These are phyloP conservation scores for Pilophorus perplexus DNA, from an alignment of 2,888 invertebrate species.

Conservation along the genomic window DNA sequence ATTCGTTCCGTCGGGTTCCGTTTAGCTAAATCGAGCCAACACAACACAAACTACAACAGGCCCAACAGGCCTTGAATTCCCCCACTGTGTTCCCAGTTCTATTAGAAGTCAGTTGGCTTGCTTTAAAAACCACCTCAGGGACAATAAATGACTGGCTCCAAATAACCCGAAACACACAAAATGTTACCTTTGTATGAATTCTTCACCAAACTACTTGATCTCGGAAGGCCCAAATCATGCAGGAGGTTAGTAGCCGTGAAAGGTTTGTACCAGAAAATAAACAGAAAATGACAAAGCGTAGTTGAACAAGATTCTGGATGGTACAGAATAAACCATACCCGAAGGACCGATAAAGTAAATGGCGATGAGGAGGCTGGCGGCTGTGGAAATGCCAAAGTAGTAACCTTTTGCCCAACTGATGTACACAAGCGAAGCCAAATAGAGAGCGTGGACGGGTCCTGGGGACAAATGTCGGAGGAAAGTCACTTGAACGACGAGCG, in stretches of 20 bases:
- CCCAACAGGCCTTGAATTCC: too few relatives aligned
- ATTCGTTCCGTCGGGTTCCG: too few relatives aligned
- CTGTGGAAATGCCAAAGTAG: slow-evolving; percentile 47
- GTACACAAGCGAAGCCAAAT: slow-evolving; percentile 44
- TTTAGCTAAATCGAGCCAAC: too few relatives aligned
- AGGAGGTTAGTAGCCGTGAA: slow-evolving; percentile 35
- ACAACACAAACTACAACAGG: too few relatives aligned
- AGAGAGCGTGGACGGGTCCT: slow-evolving; percentile 41
- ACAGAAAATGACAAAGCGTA: slow-evolving; percentile 48
- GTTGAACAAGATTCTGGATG: slow-evolving; percentile 47
- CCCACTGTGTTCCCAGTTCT: too few relatives aligned
- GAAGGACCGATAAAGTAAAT: slow-evolving; percentile 47
- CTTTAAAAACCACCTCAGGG: too few relatives aligned
- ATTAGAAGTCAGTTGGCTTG: too few relatives aligned
- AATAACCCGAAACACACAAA: too few relatives aligned
- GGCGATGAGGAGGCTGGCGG: slow-evolving; percentile 47
- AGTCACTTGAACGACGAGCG: slow-evolving; percentile 23
- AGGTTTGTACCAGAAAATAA: slow-evolving; percentile 47
- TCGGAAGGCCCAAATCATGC: too few relatives aligned
- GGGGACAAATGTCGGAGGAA: slow-evolving; percentile 22
- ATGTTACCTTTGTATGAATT: too few relatives aligned
- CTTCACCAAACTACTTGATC: too few relatives aligned
- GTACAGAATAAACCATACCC: slow-evolving; percentile 46
- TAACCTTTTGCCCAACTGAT: slow-evolving; percentile 44
- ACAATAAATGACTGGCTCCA: too few relatives aligned